Percentiles rank a stretch among this genome's conserved stretches.
Evolutionary conservation across 2,888 invertebrate genomes (phyloP).

Genomic region (Corbicula japonica): DNA sequence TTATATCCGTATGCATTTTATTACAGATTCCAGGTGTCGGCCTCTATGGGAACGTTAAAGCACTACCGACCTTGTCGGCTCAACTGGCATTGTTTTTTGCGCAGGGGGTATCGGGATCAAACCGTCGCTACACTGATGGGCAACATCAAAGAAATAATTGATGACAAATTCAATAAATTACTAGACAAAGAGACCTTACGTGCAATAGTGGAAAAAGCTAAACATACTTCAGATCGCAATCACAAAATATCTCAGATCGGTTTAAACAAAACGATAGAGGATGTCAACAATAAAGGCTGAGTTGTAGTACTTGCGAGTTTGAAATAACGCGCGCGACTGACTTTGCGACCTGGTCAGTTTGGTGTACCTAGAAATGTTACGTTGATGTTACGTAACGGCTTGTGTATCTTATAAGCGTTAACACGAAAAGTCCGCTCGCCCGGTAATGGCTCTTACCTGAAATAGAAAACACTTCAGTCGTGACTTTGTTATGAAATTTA

Average conservation of each 20-base stretch:
- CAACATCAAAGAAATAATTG: constrained; percentile 1
- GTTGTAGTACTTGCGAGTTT: too few relatives aligned
- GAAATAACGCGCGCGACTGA: too few relatives aligned
- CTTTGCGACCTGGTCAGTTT: too few relatives aligned
- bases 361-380: too few relatives aligned
- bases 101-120: constrained; percentile 26
- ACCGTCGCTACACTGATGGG: constrained; percentile 16
- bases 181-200: constrained; percentile 3
- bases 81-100: constrained; percentile 38
- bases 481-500: neutral
- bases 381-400: too few relatives aligned
- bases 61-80: constrained; percentile 34
- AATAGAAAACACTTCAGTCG: neutral
- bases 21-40: constrained; percentile 23
- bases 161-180: neutral
- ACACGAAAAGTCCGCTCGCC: too few relatives aligned
- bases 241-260: too few relatives aligned
- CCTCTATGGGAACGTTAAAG: constrained; percentile 30
- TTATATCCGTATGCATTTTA: too few relatives aligned
- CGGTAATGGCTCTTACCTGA: neutral
- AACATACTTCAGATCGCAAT: constrained; percentile 5
- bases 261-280: neutral
- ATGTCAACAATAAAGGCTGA: too few relatives aligned
- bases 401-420: too few relatives aligned
- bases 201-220: neutral